phyloP scores from a whole-genome alignment of 2,113 vertebrate species.

The Rafetus swinhoei region DNA sequence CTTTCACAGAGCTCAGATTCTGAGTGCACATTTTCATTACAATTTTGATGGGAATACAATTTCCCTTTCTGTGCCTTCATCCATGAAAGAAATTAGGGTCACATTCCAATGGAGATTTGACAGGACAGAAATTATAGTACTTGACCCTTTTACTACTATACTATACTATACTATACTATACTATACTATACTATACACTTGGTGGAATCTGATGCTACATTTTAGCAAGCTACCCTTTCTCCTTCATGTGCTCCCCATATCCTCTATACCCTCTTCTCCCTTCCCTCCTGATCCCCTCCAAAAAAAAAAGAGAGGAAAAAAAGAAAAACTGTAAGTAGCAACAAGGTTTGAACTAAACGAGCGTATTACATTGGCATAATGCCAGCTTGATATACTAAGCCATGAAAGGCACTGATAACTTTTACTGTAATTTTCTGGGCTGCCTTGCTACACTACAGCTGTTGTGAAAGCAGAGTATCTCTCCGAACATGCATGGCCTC shows the following conservation, averaged over 20 bases:
- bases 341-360: not conserved
- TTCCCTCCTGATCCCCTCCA: not conserved
- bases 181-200: not conserved
- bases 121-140: not conserved
- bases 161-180: no score
- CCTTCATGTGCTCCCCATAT: not conserved
- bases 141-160: not conserved
- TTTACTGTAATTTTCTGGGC: not conserved
- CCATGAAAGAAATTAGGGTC: not conserved
- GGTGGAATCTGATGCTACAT: not conserved
- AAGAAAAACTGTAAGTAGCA: not conserved
- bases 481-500: not conserved
- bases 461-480: not conserved
- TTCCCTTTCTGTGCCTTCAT: not conserved
- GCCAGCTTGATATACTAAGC: not conserved
- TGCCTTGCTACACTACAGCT: not conserved
- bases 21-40: not conserved
- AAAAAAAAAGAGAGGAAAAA: not conserved
- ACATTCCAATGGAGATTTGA: not conserved
- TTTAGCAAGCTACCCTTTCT: not conserved
- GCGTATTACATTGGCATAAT: not conserved
- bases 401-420: not conserved
- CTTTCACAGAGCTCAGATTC: not conserved
- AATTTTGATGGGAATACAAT: fast-evolving
- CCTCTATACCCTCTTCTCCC: no score